These are phyloP conservation scores for Sorex araneus DNA, from an alignment of 2,113 vertebrate genomes.

Conservation along the genomic window DNA sequence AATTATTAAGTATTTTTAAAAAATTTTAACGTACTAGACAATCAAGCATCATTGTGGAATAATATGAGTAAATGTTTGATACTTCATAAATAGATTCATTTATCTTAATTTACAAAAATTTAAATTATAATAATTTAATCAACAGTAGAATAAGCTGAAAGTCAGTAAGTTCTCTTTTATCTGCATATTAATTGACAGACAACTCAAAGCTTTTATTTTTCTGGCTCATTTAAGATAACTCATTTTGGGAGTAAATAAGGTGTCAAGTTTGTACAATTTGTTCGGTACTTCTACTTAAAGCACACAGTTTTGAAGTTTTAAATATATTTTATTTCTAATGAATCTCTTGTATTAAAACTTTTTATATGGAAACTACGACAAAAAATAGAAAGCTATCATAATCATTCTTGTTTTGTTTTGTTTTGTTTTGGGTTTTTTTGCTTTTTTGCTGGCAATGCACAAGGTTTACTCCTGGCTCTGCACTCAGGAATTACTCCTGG, in stretches of 20 bases:
- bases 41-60: conserved; percentile 82
- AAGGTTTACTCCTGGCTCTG: too few species aligned
- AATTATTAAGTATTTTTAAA: conserved; percentile 76
- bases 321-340: conserved; percentile 44
- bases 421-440: too few species aligned
- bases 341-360: conserved; percentile 39
- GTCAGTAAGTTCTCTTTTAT: conserved; percentile 85
- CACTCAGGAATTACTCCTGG: too few species aligned
- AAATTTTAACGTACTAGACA: conserved; percentile 69
- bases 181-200: conserved; percentile 80
- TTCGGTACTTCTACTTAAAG: conserved; percentile 46
- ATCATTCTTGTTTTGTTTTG: too few species aligned
- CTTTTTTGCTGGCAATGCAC: too few species aligned
- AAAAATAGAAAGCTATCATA: conserved; percentile 53
- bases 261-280: conserved; percentile 58
- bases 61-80: conserved; percentile 86
- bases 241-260: conserved; percentile 64
- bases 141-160: conserved; percentile 80
- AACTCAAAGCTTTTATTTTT: conserved; percentile 68
- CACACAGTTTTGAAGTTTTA: conserved; percentile 38
- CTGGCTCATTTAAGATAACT: conserved; percentile 68
- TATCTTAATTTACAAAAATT: conserved; percentile 88
- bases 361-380: conserved; percentile 70
- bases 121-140: conserved; percentile 86
- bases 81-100: conserved; percentile 84